Conservation (phyloP, 1,140 invertebrate species). For the Brachionus rotundiformis region DNA sequence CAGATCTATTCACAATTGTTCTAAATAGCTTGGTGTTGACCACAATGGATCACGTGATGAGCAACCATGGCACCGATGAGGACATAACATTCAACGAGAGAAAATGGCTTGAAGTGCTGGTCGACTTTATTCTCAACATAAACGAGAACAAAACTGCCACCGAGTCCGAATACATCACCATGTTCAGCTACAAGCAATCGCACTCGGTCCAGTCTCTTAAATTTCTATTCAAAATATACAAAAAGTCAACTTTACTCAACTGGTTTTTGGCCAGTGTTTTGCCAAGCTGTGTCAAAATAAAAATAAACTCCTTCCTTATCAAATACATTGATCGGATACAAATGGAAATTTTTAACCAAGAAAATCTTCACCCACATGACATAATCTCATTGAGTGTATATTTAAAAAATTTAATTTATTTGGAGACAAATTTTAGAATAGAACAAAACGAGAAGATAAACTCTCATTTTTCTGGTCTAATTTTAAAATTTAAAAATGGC, state of each 20-base stretch:
- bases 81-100: neutral
- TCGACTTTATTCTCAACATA: constrained; percentile 46
- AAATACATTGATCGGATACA: constrained; percentile 33
- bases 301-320: constrained; percentile 29
- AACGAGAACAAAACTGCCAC: constrained; percentile 42
- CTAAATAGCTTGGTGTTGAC: neutral
- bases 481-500: constrained; percentile 3
- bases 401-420: neutral
- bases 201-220: neutral
- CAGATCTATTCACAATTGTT: constrained; percentile 5
- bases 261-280: constrained; percentile 19
- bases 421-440: neutral
- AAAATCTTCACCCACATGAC: neutral
- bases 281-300: neutral
- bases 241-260: neutral
- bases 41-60: neutral
- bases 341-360: neutral
- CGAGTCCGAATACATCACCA: constrained; percentile 25
- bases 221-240: constrained; percentile 28
- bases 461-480: neutral
- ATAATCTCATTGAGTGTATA: neutral
- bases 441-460: constrained; percentile 35
- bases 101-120: constrained; percentile 27
- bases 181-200: constrained; percentile 12
- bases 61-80: neutral